These are phyloP conservation scores for Cuculus canorus DNA, from an alignment of 2,797 vertebrate genomes.

Conservation along the genomic window DNA sequence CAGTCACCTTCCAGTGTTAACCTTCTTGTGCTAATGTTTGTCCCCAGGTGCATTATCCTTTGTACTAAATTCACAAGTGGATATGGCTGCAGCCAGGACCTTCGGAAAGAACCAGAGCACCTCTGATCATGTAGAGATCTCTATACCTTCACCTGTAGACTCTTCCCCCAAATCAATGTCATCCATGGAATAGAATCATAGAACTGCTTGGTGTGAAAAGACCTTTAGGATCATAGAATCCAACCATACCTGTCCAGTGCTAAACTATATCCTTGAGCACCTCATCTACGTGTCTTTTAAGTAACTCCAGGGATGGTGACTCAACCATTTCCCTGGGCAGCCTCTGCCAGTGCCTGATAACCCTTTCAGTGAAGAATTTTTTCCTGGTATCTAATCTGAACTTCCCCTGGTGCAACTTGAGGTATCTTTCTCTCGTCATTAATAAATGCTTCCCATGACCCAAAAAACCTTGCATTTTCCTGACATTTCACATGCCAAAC, in stretches of 20 bases:
- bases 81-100: neutral
- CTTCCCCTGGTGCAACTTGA: no score
- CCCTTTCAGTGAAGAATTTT: no score
- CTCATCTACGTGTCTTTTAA: no score
- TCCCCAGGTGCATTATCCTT: neutral
- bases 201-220: no score
- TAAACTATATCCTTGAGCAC: no score
- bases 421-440: no score
- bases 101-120: neutral
- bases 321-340: no score
- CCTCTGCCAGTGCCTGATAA: no score
- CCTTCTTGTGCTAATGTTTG: rapidly evolving
- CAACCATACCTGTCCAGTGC: no score
- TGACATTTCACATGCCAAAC: neutral
- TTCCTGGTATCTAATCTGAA: no score
- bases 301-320: no score
- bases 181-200: neutral
- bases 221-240: no score
- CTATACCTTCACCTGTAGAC: neutral
- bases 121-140: neutral
- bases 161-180: neutral
- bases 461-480: neutral
- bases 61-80: neutral
- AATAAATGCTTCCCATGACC: neutral
- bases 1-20: neutral